Evolutionary conservation across 2,888 invertebrate genomes (phyloP).

Genomic region (Coenonympha arcania): DNA sequence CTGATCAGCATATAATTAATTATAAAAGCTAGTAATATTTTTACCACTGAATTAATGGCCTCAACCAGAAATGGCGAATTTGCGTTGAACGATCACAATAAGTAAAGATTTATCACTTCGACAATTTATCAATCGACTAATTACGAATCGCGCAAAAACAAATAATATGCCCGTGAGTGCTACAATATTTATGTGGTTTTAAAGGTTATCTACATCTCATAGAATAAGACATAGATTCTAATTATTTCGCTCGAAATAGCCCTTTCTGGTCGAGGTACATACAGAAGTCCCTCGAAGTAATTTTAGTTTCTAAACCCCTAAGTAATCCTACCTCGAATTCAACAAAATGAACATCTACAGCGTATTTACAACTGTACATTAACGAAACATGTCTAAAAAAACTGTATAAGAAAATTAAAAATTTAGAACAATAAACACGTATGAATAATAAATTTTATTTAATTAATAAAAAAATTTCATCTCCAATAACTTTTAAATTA

Average conservation of each 20-base stretch:
- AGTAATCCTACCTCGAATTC: constrained; percentile 37
- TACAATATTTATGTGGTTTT: too few relatives aligned
- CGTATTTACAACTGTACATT: constrained; percentile 71
- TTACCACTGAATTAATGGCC: too few relatives aligned
- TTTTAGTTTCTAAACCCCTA: constrained; percentile 26
- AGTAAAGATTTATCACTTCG: too few relatives aligned
- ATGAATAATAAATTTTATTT: constrained; percentile 60
- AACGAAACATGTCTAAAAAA: constrained; percentile 61
- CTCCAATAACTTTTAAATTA: constrained; percentile 61
- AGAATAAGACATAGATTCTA: too few relatives aligned
- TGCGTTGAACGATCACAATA: too few relatives aligned
- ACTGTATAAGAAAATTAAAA: constrained; percentile 63
- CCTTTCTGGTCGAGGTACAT: too few relatives aligned
- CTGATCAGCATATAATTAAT: constrained; percentile 23
- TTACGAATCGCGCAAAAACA: too few relatives aligned
- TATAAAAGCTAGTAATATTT: constrained; percentile 27
- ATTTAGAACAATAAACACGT: constrained; percentile 65
- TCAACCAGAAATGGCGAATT: too few relatives aligned
- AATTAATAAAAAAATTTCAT: constrained; percentile 48
- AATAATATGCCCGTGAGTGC: too few relatives aligned
- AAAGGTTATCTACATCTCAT: too few relatives aligned
- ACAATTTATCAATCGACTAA: too few relatives aligned
- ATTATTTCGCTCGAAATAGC: too few relatives aligned
- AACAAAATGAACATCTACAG: constrained; percentile 53
- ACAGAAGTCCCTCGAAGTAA: constrained; percentile 13